Percentiles rank a stretch among this genome's conserved stretches.
phyloP scores from a whole-genome alignment of 2,888 invertebrate genomes.

The Timema podura region DNA sequence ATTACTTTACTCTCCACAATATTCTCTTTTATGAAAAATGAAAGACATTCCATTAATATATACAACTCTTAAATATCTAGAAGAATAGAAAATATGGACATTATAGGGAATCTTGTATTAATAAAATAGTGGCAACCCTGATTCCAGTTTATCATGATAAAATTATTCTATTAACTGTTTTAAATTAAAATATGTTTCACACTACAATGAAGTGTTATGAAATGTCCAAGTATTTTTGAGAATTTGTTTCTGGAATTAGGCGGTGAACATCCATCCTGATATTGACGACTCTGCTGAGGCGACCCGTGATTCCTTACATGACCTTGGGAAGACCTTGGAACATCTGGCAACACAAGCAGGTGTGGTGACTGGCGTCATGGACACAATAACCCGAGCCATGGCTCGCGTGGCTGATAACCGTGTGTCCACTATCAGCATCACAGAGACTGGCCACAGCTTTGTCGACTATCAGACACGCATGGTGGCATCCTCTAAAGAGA shows the following conservation, averaged over 20 bases:
- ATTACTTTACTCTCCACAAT: no score
- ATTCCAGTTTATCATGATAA: no score
- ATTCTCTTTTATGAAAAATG: no score
- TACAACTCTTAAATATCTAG: no score
- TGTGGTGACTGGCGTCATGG: slow-evolving; percentile 83
- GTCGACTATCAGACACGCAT: slow-evolving; percentile 97
- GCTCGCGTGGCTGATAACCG: slow-evolving; percentile 71
- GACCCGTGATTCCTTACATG: slow-evolving; percentile 74
- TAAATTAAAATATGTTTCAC: no score
- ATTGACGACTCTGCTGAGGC: slow-evolving; percentile 77
- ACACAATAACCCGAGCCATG: slow-evolving; percentile 86
- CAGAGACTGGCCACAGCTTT: slow-evolving; percentile 53
- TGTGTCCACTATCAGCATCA: slow-evolving; percentile 62
- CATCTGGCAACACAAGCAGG: slow-evolving; percentile 83
- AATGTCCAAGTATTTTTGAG: no score
- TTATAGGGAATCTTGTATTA: no score
- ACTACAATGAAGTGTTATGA: no score
- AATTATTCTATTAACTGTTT: no score
- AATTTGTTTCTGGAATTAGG: slow-evolving; percentile 47
- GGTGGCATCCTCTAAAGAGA: slow-evolving; percentile 92
- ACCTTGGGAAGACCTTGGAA: slow-evolving; percentile 75
- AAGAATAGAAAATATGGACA: no score
- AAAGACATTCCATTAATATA: no score
- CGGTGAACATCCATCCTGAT: slow-evolving; percentile 71
- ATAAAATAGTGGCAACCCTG: no score